Base-by-base conservation (phyloP, 2,888 invertebrate species). In the Sarcophaga rosellei region DNA sequence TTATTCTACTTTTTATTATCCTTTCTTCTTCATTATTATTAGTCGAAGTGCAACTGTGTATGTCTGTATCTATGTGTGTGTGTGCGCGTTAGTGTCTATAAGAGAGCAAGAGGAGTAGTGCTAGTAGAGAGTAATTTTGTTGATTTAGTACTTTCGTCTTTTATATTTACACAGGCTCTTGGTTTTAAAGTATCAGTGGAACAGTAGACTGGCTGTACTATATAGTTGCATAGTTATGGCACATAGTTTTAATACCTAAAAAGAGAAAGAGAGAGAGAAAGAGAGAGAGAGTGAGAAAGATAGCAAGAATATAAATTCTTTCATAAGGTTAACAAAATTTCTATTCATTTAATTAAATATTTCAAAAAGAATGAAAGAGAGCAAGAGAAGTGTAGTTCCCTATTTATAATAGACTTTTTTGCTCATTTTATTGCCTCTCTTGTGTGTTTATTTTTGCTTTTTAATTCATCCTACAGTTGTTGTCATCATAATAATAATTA, bases 311-410 rank as follows among this genome's bases (percentile, higher is more conserved):
- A 79, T 82, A 82, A 82, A 85, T 82, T 66, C 75, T 76, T 17
- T 81, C 70, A 79, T 75, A 74, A 79, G 85, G 53, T 76, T 79
- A 68, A 35, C 8, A 79, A 82, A 79, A 76, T 79, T 81, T 66
- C 23, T 75, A 79, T 77, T 77, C 17, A 77, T 77, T 82, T 82
- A 85, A 85, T 85, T 82, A 82, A 85, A 81, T 81, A 66, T 78
- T 85, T 85, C 62, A 5, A 2, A 53, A 35, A 2, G 35, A 8
- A 35, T 35, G 35, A 35, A 68, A 73, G 20, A 75, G 62, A 69
- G 53, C 68, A 66, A 35, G 35, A 35, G 35, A 35, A 65, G 45
- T 61, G 3, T 21, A 10, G 61, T 61, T 66, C 61, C 63, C 17
- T 70, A 15, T 75, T 59, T 20, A n/a, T 70, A 17, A 23, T 65